phyloP scores from a whole-genome alignment of 1,140 invertebrate genomes.

The Popillia japonica region DNA sequence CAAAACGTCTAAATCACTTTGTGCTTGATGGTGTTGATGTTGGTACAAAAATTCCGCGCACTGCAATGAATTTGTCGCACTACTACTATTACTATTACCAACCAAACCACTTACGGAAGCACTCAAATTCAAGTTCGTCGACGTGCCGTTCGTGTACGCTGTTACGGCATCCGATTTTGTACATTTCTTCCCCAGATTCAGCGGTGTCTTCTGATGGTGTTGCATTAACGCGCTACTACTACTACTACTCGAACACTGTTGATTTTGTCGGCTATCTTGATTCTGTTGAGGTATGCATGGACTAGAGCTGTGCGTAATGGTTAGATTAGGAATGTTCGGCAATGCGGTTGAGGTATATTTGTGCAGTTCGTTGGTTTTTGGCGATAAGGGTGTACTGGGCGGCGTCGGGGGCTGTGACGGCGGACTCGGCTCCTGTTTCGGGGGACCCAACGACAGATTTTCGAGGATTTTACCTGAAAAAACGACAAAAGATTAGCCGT shows the following conservation, averaged over 20 bases:
- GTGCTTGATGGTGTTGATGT: neutral
- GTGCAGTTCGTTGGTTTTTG: slow-evolving; percentile 51
- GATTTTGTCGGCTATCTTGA: slow-evolving; percentile 22
- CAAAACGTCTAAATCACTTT: neutral
- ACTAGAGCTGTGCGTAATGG: slow-evolving; percentile 54
- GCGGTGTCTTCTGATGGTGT: slow-evolving; percentile 36
- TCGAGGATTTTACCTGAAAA: slow-evolving; percentile 60
- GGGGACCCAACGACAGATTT: slow-evolving; percentile 54
- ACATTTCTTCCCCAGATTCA: slow-evolving; percentile 39
- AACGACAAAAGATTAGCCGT: slow-evolving; percentile 43
- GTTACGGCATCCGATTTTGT: slow-evolving; percentile 11
- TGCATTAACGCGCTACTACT: neutral
- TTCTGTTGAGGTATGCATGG: slow-evolving; percentile 52
- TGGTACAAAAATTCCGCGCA: slow-evolving; percentile 6
- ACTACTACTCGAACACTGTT: slow-evolving; percentile 16
- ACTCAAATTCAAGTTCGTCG: slow-evolving; percentile 18
- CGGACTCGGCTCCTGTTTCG: slow-evolving; percentile 41
- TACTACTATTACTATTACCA: neutral
- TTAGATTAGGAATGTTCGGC: slow-evolving; percentile 50
- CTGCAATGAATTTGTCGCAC: neutral
- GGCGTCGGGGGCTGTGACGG: slow-evolving; percentile 59
- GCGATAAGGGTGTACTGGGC: slow-evolving; percentile 58
- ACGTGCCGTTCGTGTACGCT: neutral
- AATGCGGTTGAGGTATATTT: slow-evolving; percentile 45
- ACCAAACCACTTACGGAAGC: neutral